Base-by-base conservation (phyloP, 2,888 invertebrate genomes). In the Tenthredo livida region DNA sequence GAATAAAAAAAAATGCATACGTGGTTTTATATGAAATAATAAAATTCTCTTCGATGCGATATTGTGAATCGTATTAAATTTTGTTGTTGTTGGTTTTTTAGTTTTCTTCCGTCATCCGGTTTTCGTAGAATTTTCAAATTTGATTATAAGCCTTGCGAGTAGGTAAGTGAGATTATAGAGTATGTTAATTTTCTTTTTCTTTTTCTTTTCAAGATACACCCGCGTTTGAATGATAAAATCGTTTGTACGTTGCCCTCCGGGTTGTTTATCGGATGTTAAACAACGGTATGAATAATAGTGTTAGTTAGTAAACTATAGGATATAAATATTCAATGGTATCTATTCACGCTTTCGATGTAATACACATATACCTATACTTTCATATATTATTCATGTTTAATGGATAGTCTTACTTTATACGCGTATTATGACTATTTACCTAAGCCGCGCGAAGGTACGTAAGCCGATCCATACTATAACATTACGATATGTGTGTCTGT, bases 321-420 rank as follows among this genome's bases (percentile, higher is more conserved):
- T 61, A 61, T 61, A 61, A 61, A 61, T 61, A 61, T 61, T 25
- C 61, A 61, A 61, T n/a, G 1, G 61, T 61, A 25, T 61, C 61
- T 61, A 61, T 61, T 61, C 9, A 9, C 10, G 61, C 25, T 25
- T 25, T 61, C 54, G n/a, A 54, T 54, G 54, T n/a, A 7, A 54
- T 61, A 61, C 21, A 21, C 54, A 4, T 61, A 58, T 37, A 37
- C 37, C 37, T 7, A 37, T 37, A 54, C 54, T 54, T n/a, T 54
- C n/a, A n/a, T 54, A 54, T 54, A 54, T 54, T 54, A 54, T 54
- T 54, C 54, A 54, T n/a, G n/a, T 7, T n/a, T 54, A 54, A n/a
- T n/a, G 54, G 54, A 54, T 54, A 54, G 54, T 54, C n/a, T 54
- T 54, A 54, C 17, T 54, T n/a, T 6, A 6, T 54, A 54, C n/a